phyloP scores from a whole-genome alignment of 2,113 vertebrate species.

The Percopsis transmontana region DNA sequence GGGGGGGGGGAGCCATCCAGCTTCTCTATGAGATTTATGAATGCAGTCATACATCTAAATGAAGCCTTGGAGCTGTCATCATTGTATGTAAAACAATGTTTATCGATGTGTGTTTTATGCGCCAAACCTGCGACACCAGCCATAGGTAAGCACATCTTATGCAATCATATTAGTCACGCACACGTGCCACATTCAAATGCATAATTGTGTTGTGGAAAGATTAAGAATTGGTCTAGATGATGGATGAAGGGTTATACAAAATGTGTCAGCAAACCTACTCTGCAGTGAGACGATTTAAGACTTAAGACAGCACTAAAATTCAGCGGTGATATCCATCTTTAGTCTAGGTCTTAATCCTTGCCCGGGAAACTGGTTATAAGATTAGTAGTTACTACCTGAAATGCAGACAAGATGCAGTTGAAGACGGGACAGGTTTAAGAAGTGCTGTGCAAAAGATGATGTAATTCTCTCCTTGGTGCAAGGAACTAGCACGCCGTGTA shows the following conservation, averaged over 20 bases:
- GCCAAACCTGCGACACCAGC: conserved; percentile 44
- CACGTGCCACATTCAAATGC: conserved; percentile 43
- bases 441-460: no score
- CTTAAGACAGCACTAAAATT: no score
- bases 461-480: background rate
- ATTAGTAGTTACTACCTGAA: no score
- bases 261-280: no score
- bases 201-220: conserved; percentile 41
- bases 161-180: conserved; percentile 53
- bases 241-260: conserved; percentile 35
- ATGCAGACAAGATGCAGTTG: no score
- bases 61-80: conserved; percentile 40
- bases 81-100: conserved; percentile 49
- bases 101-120: conserved; percentile 28
- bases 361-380: no score
- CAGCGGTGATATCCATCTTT: no score
- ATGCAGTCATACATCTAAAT: conserved; percentile 60
- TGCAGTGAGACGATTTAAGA: no score
- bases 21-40: conserved; percentile 36
- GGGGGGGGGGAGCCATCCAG: conserved; percentile 31
- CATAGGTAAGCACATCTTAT: conserved; percentile 32
- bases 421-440: no score
- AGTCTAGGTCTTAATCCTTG: no score
- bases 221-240: conserved; percentile 43
- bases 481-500: no score